phyloP scores from a whole-genome alignment of 2,888 invertebrate genomes.

The Catocala fraxini region DNA sequence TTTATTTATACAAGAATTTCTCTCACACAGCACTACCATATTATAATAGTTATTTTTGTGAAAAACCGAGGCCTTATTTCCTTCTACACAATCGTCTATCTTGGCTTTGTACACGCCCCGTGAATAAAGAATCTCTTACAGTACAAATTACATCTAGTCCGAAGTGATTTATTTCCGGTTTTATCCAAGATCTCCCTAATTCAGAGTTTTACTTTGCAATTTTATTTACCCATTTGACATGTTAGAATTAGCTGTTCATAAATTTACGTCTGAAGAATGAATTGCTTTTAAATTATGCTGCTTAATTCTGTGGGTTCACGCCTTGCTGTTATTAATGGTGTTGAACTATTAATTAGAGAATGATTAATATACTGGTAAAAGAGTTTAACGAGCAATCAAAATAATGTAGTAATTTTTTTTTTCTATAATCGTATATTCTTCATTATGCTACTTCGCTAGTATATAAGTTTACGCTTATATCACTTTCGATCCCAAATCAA shows the following conservation, averaged over 20 bases:
- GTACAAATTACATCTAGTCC: constrained; percentile 44
- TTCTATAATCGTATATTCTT: too few relatives aligned
- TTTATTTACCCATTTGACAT: constrained; percentile 15
- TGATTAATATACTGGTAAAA: too few relatives aligned
- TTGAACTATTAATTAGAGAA: neutral
- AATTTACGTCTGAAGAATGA: constrained; percentile 19
- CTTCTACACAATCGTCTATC: constrained; percentile 12
- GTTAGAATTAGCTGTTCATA: constrained; percentile 37
- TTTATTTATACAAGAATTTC: neutral
- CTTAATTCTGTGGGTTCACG: neutral
- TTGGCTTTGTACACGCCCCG: constrained; percentile 16
- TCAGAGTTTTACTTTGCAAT: constrained; percentile 24
- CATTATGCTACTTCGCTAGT: too few relatives aligned
- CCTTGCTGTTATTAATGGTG: constrained; percentile 3
- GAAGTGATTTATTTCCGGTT: constrained; percentile 34
- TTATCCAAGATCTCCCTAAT: constrained; percentile 31
- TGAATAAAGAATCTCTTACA: constrained; percentile 32
- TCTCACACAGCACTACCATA: neutral
- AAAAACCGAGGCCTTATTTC: constrained; percentile 7
- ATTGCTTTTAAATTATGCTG: constrained; percentile 32
- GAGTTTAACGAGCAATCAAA: too few relatives aligned
- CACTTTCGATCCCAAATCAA: too few relatives aligned
- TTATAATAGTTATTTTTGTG: constrained; percentile 3
- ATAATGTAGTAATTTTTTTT: too few relatives aligned
- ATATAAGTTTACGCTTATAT: too few relatives aligned